A percentile compares a stretch with the other conserved stretches of the same genome.
These are phyloP conservation scores for Gallinago media DNA, from an alignment of 2,113 vertebrate genomes.

Conservation along the genomic window DNA sequence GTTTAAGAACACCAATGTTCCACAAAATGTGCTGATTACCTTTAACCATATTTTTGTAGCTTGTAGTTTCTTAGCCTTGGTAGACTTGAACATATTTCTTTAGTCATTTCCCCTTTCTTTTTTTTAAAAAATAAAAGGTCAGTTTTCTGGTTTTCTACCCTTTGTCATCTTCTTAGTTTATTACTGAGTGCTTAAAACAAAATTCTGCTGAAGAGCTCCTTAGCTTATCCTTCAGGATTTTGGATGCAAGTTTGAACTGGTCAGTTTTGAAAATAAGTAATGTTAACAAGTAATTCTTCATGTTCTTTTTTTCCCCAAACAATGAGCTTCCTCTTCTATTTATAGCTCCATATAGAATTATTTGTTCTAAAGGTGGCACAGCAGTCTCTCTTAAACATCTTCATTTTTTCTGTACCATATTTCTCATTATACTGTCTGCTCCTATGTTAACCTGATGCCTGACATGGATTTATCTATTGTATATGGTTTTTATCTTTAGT, in stretches of 20 bases:
- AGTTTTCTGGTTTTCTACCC: neutral
- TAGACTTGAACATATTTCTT: neutral
- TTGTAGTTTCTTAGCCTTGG: neutral
- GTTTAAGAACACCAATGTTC: rapidly evolving
- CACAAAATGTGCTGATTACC: neutral
- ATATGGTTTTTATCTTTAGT: neutral
- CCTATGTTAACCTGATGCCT: neutral
- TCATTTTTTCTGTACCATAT: neutral
- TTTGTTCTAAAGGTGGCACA: neutral
- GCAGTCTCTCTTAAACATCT: neutral
- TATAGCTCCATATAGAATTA: neutral
- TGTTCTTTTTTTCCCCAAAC: neutral
- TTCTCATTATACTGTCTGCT: neutral
- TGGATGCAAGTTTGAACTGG: neutral
- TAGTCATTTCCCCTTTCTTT: neutral
- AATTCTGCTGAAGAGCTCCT: neutral
- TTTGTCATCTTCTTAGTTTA: neutral
- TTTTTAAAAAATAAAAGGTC: neutral
- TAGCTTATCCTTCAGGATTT: neutral
- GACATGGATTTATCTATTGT: neutral
- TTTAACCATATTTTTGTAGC: neutral
- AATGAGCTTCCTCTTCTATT: neutral
- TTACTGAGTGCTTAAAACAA: neutral
- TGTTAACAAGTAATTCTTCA: neutral
- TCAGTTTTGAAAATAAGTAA: neutral